A percentile compares a stretch with the other conserved stretches of the same genome.
phyloP scores from a whole-genome alignment of 2,113 vertebrate genomes.

The Vulpes ferrilata region DNA sequence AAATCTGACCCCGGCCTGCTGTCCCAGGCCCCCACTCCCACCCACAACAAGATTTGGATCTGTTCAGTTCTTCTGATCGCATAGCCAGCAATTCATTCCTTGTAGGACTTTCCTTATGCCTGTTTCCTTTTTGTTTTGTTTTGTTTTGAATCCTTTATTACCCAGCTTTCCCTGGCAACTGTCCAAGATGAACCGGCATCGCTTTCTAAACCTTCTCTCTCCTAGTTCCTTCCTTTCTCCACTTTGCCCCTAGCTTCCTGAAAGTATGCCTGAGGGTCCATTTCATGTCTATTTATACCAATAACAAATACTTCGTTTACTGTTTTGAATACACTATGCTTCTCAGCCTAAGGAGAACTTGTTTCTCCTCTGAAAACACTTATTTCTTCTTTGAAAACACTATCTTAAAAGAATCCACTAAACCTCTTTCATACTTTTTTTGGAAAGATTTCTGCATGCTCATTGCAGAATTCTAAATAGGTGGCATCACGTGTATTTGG shows the following conservation, averaged over 20 bases:
- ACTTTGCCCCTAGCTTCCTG: slow-evolving; percentile 48
- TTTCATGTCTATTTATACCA: slow-evolving; percentile 29
- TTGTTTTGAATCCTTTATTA: slow-evolving; percentile 59
- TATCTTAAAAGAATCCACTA: slow-evolving; percentile 27
- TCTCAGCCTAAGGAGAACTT: slow-evolving; percentile 40
- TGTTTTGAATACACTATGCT: slow-evolving; percentile 50
- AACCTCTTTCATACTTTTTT: neutral
- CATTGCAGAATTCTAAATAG: slow-evolving; percentile 56
- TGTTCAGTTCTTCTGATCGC: neutral
- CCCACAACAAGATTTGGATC: neutral
- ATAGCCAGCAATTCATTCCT: neutral
- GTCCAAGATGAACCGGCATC: slow-evolving; percentile 51
- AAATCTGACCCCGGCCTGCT: neutral
- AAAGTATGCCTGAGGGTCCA: slow-evolving; percentile 32
- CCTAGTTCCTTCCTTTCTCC: slow-evolving; percentile 30
- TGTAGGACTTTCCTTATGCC: neutral
- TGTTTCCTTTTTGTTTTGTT: slow-evolving; percentile 63
- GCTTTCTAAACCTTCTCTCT: slow-evolving; percentile 55
- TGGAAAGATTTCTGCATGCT: slow-evolving; percentile 55
- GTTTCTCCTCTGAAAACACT: slow-evolving; percentile 38
- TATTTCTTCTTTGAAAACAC: slow-evolving; percentile 47
- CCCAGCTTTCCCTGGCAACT: slow-evolving; percentile 70
- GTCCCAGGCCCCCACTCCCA: neutral
- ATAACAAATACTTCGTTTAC: slow-evolving; percentile 59
- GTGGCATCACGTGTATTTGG: slow-evolving; percentile 32